These are phyloP conservation scores for Eurois occulta DNA, from an alignment of 2,888 invertebrate genomes.

Conservation along the genomic window DNA sequence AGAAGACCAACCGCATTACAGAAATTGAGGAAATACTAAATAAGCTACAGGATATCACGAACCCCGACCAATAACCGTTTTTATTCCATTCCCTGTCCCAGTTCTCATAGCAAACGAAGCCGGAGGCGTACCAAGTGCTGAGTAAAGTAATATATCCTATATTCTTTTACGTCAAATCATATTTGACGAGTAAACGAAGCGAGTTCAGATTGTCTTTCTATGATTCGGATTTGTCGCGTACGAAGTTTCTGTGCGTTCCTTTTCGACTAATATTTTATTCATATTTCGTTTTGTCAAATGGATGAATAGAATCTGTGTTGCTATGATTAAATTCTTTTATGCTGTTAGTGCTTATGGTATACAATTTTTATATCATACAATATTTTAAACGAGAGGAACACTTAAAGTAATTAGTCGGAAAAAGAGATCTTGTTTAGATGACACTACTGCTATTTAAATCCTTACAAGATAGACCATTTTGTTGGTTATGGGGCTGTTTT, in stretches of 20 bases:
- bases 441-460: background rate
- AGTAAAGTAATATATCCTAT: slow-evolving; percentile 57
- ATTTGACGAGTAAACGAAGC: slow-evolving; percentile 61
- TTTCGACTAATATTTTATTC: slow-evolving; percentile 42
- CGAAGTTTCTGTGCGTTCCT: slow-evolving; percentile 22
- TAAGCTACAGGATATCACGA: slow-evolving; percentile 20
- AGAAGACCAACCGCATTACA: slow-evolving; percentile 2
- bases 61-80: slow-evolving; percentile 42
- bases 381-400: background rate
- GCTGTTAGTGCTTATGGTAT: background rate
- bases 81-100: slow-evolving; percentile 36
- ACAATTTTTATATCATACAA: background rate
- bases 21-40: slow-evolving; percentile 34
- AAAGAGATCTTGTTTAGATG: background rate
- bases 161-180: slow-evolving; percentile 60
- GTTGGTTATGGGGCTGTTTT: background rate
- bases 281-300: slow-evolving; percentile 18
- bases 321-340: slow-evolving; percentile 5
- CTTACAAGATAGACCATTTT: background rate
- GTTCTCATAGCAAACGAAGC: slow-evolving; percentile 35
- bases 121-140: slow-evolving; percentile 43
- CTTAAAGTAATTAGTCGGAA: too few species aligned
- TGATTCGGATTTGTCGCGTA: slow-evolving; percentile 42
- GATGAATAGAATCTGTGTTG: slow-evolving; percentile 8
- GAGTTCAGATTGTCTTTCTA: slow-evolving; percentile 48